These are phyloP conservation scores for Heloderma charlesbogerti DNA, from an alignment of 2,113 vertebrate genomes.

Conservation along the genomic window DNA sequence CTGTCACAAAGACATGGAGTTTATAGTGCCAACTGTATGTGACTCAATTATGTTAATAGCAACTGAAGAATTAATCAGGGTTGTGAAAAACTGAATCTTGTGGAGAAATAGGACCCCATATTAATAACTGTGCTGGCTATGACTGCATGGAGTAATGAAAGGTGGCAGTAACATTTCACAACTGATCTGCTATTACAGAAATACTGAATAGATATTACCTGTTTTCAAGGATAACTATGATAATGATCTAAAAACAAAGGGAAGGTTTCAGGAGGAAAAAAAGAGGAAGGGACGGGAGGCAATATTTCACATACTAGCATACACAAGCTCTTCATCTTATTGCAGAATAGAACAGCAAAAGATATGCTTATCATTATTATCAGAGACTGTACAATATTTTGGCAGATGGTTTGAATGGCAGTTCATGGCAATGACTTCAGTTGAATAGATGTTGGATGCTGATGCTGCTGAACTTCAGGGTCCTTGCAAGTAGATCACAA, in stretches of 20 bases:
- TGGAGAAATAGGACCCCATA: background rate
- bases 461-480: conserved; percentile 4
- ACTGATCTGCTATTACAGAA: conserved; percentile 21
- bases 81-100: background rate
- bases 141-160: background rate
- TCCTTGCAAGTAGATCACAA: background rate
- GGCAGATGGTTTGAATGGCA: background rate
- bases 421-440: background rate
- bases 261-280: background rate
- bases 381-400: background rate
- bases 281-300: background rate
- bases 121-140: background rate
- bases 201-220: conserved; percentile 9
- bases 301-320: background rate
- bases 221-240: conserved; percentile 15
- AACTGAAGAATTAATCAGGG: background rate
- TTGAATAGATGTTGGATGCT: background rate
- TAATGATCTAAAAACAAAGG: background rate
- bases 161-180: background rate
- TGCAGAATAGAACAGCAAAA: conserved; percentile 12
- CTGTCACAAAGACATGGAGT: background rate
- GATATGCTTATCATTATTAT: background rate
- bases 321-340: background rate
- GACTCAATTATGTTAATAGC: background rate
- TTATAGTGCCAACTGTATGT: background rate